Evolutionary conservation across 2,113 vertebrate species (phyloP).

Genomic region (Macrotus californicus): DNA sequence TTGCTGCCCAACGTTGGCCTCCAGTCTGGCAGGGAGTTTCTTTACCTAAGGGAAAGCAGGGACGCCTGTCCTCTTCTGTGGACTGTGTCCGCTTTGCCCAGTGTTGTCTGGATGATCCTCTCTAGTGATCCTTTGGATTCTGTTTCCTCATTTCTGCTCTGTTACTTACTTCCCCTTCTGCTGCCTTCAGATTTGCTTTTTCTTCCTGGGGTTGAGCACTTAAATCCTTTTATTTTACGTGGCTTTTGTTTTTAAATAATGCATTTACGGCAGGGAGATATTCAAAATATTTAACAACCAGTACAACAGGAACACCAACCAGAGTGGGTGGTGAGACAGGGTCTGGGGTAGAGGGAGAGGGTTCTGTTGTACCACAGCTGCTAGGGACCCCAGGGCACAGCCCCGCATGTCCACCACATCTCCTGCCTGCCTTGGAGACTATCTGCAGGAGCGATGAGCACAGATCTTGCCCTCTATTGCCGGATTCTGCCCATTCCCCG

Average conservation of each 20-base stretch:
- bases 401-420: background rate
- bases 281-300: background rate
- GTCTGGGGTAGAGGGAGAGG: background rate
- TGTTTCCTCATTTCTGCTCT: background rate
- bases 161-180: background rate
- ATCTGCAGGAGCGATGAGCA: too few relatives aligned
- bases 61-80: background rate
- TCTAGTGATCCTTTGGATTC: background rate
- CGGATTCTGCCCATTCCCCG: background rate
- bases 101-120: too few relatives aligned
- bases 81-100: background rate
- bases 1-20: accelerated
- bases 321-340: background rate
- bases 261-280: background rate
- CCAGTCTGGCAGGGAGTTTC: background rate
- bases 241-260: background rate
- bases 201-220: background rate
- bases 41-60: too few relatives aligned
- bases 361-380: background rate
- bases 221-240: background rate
- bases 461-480: background rate
- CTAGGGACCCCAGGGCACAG: background rate
- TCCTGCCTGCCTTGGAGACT: background rate
- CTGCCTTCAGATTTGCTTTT: background rate
- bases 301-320: background rate